These are phyloP conservation scores for Huso huso DNA, from an alignment of 2,797 vertebrate genomes.

Conservation along the genomic window DNA sequence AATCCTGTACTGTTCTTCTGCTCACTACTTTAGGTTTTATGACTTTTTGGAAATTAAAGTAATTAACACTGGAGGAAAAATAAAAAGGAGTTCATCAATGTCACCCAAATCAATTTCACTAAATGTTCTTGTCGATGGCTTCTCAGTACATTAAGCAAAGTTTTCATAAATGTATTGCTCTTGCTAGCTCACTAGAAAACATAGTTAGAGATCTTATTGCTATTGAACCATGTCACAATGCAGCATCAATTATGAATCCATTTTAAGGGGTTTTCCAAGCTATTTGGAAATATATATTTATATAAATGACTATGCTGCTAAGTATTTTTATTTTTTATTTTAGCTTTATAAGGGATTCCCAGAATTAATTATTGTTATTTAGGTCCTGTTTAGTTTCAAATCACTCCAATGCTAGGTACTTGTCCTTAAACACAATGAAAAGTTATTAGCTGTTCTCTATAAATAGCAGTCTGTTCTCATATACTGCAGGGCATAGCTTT, in stretches of 20 bases:
- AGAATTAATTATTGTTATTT: constrained; percentile 6
- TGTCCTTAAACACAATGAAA: constrained; percentile 4
- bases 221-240: constrained; percentile 33
- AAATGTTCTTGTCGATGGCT: constrained; percentile 77
- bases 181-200: constrained; percentile 41
- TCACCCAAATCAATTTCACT: constrained; percentile 78
- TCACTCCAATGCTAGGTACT: not conserved
- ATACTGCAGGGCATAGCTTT: not conserved
- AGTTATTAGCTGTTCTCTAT: not conserved
- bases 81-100: constrained; percentile 76
- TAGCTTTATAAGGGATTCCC: not conserved
- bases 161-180: constrained; percentile 72
- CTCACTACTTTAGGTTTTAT: constrained; percentile 72
- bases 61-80: constrained; percentile 74
- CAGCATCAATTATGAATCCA: constrained; percentile 5
- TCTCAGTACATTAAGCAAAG: constrained; percentile 83
- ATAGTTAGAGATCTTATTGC: constrained; percentile 63
- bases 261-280: constrained; percentile 6
- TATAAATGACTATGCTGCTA: no score
- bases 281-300: not conserved
- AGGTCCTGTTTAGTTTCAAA: not conserved
- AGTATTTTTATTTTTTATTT: no score
- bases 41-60: constrained; percentile 62
- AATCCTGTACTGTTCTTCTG: constrained; percentile 32
- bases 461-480: not conserved